phyloP scores from a whole-genome alignment of 2,797 vertebrate genomes.

The Synaphobranchus kaupii region DNA sequence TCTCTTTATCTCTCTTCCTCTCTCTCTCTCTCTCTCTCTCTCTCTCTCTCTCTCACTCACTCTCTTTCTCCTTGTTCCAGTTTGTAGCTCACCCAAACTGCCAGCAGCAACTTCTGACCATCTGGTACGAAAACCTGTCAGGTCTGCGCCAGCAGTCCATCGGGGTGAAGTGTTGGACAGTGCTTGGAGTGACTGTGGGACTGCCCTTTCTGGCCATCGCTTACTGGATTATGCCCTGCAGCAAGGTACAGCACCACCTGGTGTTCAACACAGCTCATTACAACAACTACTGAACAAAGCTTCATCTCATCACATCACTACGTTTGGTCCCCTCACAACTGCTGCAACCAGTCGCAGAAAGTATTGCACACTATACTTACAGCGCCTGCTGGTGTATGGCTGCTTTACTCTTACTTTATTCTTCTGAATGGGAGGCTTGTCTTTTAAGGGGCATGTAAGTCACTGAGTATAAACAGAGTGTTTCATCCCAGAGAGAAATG shows the following conservation, averaged over 20 bases:
- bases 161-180: slow-evolving; percentile 92
- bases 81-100: slow-evolving; percentile 98
- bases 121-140: slow-evolving; percentile 98
- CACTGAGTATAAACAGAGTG: neutral
- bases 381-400: neutral
- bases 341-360: neutral
- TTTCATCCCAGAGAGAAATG: neutral
- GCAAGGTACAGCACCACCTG: slow-evolving; percentile 80
- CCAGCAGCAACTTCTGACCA: slow-evolving; percentile 94
- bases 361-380: neutral
- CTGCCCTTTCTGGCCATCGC: slow-evolving; percentile 93
- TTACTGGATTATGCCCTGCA: slow-evolving; percentile 96
- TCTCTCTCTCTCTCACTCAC: slow-evolving; percentile 3
- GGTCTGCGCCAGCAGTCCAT: slow-evolving; percentile 92
- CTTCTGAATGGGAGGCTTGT: neutral
- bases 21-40: neutral
- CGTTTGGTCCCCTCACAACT: neutral
- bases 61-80: slow-evolving; percentile 62
- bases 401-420: neutral
- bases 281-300: neutral
- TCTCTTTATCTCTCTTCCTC: no score
- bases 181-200: slow-evolving; percentile 89
- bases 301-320: neutral
- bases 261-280: neutral
- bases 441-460: neutral